These are phyloP conservation scores for Acanthochromis polyacanthus DNA, from an alignment of 2,113 vertebrate genomes.

Conservation along the genomic window DNA sequence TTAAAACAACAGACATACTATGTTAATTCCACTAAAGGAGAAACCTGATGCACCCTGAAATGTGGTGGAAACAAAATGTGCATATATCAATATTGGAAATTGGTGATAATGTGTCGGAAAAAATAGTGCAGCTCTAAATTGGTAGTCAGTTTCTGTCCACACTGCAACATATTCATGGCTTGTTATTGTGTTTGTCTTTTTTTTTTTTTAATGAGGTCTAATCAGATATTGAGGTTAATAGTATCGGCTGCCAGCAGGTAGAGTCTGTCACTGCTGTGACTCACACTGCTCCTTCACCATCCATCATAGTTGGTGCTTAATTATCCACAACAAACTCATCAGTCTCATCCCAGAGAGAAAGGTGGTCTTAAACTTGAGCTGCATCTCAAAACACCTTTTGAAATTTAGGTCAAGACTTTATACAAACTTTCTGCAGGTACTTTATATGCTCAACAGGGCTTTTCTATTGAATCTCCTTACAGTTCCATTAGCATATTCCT, in stretches of 20 bases:
- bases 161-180: background rate
- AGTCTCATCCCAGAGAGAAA: background rate
- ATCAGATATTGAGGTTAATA: constrained; percentile 39
- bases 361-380: constrained; percentile 1
- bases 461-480: constrained; percentile 8
- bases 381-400: constrained; percentile 12
- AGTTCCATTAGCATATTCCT: constrained; percentile 19
- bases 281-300: constrained; percentile 29
- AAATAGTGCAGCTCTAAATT: too few relatives aligned
- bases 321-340: constrained; percentile 42
- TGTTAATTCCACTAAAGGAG: too few relatives aligned
- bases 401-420: constrained; percentile 35
- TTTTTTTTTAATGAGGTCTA: background rate
- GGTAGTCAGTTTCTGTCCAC: background rate
- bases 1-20: too few relatives aligned
- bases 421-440: constrained; percentile 2
- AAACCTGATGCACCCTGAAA: too few relatives aligned
- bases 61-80: too few relatives aligned
- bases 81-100: too few relatives aligned
- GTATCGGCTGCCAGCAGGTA: constrained; percentile 24
- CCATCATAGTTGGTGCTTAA: constrained; percentile 31
- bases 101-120: too few relatives aligned
- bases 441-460: constrained; percentile 4
- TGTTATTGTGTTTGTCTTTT: background rate
- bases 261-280: constrained; percentile 31